phyloP scores from a whole-genome alignment of 1,140 invertebrate species.

The Sminthurinus signatus region DNA sequence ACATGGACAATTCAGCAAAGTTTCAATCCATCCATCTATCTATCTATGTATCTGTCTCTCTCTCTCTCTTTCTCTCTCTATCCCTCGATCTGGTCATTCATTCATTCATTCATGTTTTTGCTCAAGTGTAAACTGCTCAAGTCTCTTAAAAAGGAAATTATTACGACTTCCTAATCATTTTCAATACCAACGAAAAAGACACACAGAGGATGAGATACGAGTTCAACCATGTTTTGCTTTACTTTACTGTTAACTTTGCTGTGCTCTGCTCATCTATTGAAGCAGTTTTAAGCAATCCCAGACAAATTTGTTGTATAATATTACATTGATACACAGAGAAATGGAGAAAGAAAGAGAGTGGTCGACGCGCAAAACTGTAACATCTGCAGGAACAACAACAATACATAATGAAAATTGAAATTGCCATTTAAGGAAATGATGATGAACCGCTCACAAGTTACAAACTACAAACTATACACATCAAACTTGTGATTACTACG shows the following conservation, averaged over 20 bases:
- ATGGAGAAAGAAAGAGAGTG: no score
- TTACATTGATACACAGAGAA: constrained; percentile 13
- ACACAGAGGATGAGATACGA: no score
- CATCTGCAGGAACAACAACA: constrained; percentile 13
- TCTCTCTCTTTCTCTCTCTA: not conserved
- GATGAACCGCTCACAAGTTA: constrained; percentile 14
- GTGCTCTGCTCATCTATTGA: no score
- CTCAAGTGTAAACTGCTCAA: constrained; percentile 15
- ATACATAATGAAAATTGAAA: constrained; percentile 26
- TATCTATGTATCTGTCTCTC: not conserved
- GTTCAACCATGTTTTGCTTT: no score
- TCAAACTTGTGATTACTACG: no score
- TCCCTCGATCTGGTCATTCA: not conserved
- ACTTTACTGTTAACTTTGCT: no score
- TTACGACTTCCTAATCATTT: constrained; percentile 41
- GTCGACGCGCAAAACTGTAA: constrained; percentile 10
- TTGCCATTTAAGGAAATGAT: constrained; percentile 32
- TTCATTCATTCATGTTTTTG: constrained; percentile 5
- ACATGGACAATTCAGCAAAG: constrained; percentile 8
- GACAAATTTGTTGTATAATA: no score
- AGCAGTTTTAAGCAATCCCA: no score
- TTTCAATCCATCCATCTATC: not conserved
- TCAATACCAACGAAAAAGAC: constrained; percentile 21
- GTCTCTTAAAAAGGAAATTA: constrained; percentile 40
- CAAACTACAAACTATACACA: no score